These are phyloP conservation scores for Pardosa pseudoannulata DNA, from an alignment of 2,888 invertebrate species.

Conservation along the genomic window DNA sequence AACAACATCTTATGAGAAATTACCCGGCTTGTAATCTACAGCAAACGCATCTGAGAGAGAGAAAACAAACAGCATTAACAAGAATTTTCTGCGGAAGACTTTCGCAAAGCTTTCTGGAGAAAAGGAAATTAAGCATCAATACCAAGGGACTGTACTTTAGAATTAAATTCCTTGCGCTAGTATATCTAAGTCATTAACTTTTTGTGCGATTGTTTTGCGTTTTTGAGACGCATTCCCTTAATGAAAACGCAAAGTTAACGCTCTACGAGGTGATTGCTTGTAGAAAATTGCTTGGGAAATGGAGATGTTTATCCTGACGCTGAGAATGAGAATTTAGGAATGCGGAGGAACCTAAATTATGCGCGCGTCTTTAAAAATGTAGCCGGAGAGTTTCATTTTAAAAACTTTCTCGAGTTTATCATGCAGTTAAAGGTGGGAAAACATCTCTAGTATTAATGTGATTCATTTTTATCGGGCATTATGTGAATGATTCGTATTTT, in stretches of 20 bases:
- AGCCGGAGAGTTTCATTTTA: background rate
- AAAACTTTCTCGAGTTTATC: background rate
- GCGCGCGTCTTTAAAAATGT: background rate
- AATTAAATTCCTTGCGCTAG: constrained; percentile 18
- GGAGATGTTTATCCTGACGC: background rate
- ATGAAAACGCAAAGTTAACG: constrained; percentile 7
- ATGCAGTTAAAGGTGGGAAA: background rate
- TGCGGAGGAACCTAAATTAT: background rate
- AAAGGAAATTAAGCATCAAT: constrained; percentile 39
- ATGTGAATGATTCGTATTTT: background rate
- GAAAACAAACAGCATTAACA: constrained; percentile 22
- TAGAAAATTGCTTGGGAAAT: constrained; percentile 6
- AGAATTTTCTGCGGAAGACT: constrained; percentile 15
- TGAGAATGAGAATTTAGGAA: background rate
- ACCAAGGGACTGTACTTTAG: constrained; percentile 37
- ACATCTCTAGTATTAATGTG: background rate
- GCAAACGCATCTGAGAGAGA: background rate
- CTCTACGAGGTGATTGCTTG: background rate
- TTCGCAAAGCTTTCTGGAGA: background rate
- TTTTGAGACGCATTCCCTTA: constrained; percentile 10
- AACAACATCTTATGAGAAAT: constrained; percentile 19
- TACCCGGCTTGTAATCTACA: constrained; percentile 22
- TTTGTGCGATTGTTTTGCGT: constrained; percentile 28
- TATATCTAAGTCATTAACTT: constrained; percentile 69
- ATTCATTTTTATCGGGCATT: background rate